Base-by-base conservation (phyloP, 1,140 invertebrate genomes). In the Psilanteris sp. region DNA sequence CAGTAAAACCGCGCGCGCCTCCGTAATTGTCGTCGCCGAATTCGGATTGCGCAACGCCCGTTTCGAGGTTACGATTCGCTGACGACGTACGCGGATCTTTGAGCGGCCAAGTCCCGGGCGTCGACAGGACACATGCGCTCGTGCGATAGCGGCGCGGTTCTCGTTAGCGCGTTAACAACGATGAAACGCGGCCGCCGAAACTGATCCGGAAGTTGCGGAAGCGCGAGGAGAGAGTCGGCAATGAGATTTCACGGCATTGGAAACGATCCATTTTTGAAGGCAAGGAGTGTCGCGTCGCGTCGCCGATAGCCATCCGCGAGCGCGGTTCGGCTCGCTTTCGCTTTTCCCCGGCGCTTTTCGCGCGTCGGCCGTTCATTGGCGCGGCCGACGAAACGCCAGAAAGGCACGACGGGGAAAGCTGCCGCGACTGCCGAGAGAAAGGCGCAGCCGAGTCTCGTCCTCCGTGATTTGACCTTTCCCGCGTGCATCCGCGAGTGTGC, bases 391-490 rank as follows among this genome's bases (percentile, higher is more conserved):
- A 57, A 57, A 57, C 41, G 36, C 26, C 36, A 41, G 46, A 52
- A 37, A 52, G 15, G 29, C 46, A 5, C 32, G 32, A 22, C 52
- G 52, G 52, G 52, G 52, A 55, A 55, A 55, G 52, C 52, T 52
- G 20, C 10, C n/a, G 26, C n/a, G 36, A 34, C n/a, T 24, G n/a
- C 9, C 27, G 20, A 37, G 52, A 55, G 52, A 55, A 55, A 55
- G 52, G 52, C 36, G 52, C 41, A 31, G 48, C 4, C 16, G 7
- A 13, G 44, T 11, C 29, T 54, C 48, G 36, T 55, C 52, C 52
- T 55, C 36, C 37, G 52, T 26, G 52, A 31, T 55, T 55, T 55
- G 52, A 55, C 52, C 52, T 55, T 55, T 55, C 24, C 24, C 11
- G 37, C 48, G 48, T 54, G 34, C 32, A 54, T 39, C 34, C 34